Base-by-base conservation (phyloP, 2,888 invertebrate species). In the Melanotus villosus region DNA sequence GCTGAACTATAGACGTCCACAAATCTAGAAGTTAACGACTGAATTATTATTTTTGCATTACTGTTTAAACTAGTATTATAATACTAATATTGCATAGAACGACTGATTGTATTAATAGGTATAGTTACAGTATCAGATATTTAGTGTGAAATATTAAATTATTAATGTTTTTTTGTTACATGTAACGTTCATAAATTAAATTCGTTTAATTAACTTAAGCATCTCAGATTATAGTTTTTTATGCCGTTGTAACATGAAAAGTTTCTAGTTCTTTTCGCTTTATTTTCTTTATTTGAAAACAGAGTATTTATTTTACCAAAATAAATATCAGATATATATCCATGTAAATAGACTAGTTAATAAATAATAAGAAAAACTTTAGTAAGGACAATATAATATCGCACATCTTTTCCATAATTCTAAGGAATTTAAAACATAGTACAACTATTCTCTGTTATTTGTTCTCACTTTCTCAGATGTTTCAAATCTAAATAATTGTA, bases 31-130 rank as follows among this genome's bases (percentile, higher is more conserved):
- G 64, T 70, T 68, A 70, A 70, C 47, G 65, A 70, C 70, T 70
- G 70, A 71, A 68, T 65, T 68, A 68, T 70, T 73, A 72, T 72
- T 73, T 73, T 73, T 71, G 63, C 69, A 72, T 68, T 67, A 62
- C 67, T 38, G 34, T 65, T 62, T 60, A 57, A 65, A 54, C 52
- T 68, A 65, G 68, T 54, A 54, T 60, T 63, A 50, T 64, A 34
- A 56, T 26, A 67, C 16, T 16, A 65, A 45, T 64, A 62, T 52
- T 68, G 59, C 62, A 67, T 67, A 56, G 66, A 68, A 73, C 58
- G 71, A 73, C 73, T 73, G 73, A 73, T 73, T 73, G 69, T 71
- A 71, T 68, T 69, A 62, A 65, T 73, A 66, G 62, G 38, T 70
- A 54, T 72, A 68, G 67, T 60, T 71, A 65, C 62, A 56, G 45